phyloP scores from a whole-genome alignment of 2,113 vertebrate species.

The Pygoscelis adeliae region DNA sequence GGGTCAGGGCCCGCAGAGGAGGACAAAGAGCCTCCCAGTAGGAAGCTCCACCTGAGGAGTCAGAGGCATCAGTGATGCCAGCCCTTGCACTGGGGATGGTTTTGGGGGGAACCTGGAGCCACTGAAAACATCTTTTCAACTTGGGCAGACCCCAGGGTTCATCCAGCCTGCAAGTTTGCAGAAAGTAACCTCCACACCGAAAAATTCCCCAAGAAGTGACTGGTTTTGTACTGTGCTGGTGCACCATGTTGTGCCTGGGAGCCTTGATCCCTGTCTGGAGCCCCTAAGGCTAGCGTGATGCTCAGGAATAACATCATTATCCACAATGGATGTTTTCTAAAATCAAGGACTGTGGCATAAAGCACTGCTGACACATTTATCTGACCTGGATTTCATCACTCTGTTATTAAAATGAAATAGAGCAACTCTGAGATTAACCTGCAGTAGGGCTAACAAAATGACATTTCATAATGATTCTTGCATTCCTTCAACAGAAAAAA shows the following conservation, averaged over 20 bases:
- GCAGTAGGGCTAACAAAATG: slow-evolving; percentile 32
- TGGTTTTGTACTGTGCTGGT: neutral
- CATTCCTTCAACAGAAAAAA: slow-evolving; percentile 74
- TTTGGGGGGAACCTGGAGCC: rapidly evolving
- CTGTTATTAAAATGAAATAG: slow-evolving; percentile 51
- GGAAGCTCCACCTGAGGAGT: neutral
- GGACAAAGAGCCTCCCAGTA: neutral
- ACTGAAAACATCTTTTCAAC: neutral
- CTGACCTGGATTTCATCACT: slow-evolving; percentile 47
- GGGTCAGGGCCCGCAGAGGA: neutral
- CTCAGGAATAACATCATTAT: neutral
- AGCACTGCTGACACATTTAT: slow-evolving; percentile 60
- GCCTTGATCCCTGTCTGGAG: neutral
- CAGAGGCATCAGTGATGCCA: neutral
- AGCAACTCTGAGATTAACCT: slow-evolving; percentile 54
- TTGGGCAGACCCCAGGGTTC: neutral
- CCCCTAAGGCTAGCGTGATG: neutral
- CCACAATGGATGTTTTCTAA: neutral
- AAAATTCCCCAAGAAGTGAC: neutral
- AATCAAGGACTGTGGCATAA: slow-evolving; percentile 18
- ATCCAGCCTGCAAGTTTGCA: neutral
- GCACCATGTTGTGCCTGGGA: neutral
- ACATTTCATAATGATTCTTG: slow-evolving; percentile 20
- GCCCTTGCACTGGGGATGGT: neutral
- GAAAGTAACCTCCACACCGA: neutral